Evolutionary conservation across 1,140 invertebrate species (phyloP).

Genomic region (Mamestra configurata): DNA sequence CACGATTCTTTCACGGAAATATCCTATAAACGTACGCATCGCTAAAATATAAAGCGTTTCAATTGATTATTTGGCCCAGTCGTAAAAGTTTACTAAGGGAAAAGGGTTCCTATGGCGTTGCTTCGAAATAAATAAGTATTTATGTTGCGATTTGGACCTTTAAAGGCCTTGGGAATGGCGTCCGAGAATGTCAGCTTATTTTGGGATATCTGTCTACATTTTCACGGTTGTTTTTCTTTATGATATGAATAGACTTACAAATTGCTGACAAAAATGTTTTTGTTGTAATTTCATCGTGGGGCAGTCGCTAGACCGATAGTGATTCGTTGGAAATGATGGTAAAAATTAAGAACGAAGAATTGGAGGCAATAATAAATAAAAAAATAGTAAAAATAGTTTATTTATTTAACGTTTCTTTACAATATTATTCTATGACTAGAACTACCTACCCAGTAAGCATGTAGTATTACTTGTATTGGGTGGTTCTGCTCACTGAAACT

Average conservation of each 20-base stretch:
- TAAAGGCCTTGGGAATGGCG: slow-evolving; percentile 17
- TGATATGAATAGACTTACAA: background rate
- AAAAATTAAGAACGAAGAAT: no score
- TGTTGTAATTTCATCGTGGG: no score
- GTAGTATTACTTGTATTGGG: no score
- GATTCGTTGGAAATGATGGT: no score
- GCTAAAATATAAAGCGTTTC: slow-evolving; percentile 40
- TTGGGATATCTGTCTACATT: slow-evolving; percentile 1
- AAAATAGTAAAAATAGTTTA: no score
- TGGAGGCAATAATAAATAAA: no score
- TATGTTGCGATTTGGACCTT: slow-evolving; percentile 30
- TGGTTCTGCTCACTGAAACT: no score
- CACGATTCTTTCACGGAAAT: slow-evolving; percentile 17
- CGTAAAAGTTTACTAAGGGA: slow-evolving; percentile 44
- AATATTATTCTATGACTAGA: no score
- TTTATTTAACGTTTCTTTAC: no score
- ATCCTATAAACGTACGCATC: slow-evolving; percentile 26
- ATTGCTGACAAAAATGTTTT: background rate
- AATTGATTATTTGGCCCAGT: slow-evolving; percentile 38
- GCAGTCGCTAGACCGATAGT: no score
- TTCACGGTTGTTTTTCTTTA: slow-evolving; percentile 1
- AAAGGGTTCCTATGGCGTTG: slow-evolving; percentile 35
- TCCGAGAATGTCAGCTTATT: slow-evolving; percentile 10
- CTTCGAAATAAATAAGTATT: slow-evolving; percentile 43
- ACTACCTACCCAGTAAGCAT: no score